Conservation (phyloP, 1,140 invertebrate species). For the Heliconius himera region DNA sequence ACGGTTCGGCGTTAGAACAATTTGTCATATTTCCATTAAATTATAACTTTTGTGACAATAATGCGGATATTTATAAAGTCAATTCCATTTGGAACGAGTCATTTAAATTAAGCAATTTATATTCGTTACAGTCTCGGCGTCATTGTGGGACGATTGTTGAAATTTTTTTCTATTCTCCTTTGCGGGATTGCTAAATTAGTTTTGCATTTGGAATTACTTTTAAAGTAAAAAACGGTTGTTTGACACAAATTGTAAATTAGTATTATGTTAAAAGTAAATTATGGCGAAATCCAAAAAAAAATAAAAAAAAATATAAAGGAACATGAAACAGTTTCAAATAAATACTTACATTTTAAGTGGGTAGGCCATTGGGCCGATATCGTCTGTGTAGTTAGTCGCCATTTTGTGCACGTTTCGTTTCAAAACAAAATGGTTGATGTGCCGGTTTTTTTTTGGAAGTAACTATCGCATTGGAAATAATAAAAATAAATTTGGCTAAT, state of each 20-base stretch:
- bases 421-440: conserved; percentile 58
- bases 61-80: conserved; percentile 29
- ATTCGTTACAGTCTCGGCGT: conserved; percentile 34
- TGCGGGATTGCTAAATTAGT: conserved; percentile 28
- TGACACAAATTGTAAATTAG: conserved; percentile 12
- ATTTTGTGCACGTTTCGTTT: conserved; percentile 56
- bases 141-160: conserved; percentile 26
- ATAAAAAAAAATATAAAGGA: conserved; percentile 7
- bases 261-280: not conserved
- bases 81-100: conserved; percentile 27
- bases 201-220: conserved; percentile 30
- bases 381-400: conserved; percentile 66
- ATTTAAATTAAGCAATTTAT: conserved; percentile 42
- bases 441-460: conserved; percentile 16
- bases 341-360: conserved; percentile 74
- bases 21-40: conserved; percentile 29
- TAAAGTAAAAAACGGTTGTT: conserved; percentile 12
- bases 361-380: conserved; percentile 66
- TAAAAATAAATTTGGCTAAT: conserved; percentile 28
- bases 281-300: conserved; percentile 1
- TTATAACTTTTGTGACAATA: conserved; percentile 32
- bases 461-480: conserved; percentile 40
- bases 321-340: conserved; percentile 31
- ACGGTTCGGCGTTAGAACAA: conserved; percentile 6
- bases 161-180: conserved; percentile 36